A percentile compares a stretch with the other conserved stretches of the same genome.
phyloP scores from a whole-genome alignment of 2,888 invertebrate genomes.

The Thysanoteuthis rhombus region DNA sequence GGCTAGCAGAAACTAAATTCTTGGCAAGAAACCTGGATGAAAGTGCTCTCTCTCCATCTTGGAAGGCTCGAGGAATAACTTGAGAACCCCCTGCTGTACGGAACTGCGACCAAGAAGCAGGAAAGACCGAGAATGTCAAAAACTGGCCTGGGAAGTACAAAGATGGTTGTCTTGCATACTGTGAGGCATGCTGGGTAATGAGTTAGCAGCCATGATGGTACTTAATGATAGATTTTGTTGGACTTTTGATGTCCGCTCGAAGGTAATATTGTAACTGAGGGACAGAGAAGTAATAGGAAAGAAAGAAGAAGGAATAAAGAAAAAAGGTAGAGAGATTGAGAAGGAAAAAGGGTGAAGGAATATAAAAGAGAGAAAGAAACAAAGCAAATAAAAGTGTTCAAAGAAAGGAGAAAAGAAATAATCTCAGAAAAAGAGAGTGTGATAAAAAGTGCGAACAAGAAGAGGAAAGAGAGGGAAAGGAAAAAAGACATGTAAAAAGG shows the following conservation, averaged over 20 bases:
- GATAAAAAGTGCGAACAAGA: too few species aligned
- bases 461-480: too few species aligned
- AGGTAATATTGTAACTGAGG: background rate
- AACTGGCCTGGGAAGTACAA: slow-evolving; percentile 12
- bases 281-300: background rate
- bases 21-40: background rate
- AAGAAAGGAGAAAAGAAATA: too few species aligned
- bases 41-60: background rate
- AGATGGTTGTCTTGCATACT: background rate
- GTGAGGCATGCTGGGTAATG: slow-evolving; percentile 12
- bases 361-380: too few species aligned
- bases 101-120: background rate
- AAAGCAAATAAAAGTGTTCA: too few species aligned
- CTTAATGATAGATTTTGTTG: background rate
- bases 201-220: background rate
- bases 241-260: background rate
- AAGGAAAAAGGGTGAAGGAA: background rate
- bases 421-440: too few species aligned
- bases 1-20: slow-evolving; percentile 12
- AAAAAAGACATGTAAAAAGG: too few species aligned
- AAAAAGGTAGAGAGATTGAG: background rate
- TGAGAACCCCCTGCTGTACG: background rate
- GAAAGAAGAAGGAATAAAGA: background rate
- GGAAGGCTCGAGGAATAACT: background rate
- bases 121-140: background rate